Conservation (phyloP, 1,140 invertebrate species). For the Capitella teleta region DNA sequence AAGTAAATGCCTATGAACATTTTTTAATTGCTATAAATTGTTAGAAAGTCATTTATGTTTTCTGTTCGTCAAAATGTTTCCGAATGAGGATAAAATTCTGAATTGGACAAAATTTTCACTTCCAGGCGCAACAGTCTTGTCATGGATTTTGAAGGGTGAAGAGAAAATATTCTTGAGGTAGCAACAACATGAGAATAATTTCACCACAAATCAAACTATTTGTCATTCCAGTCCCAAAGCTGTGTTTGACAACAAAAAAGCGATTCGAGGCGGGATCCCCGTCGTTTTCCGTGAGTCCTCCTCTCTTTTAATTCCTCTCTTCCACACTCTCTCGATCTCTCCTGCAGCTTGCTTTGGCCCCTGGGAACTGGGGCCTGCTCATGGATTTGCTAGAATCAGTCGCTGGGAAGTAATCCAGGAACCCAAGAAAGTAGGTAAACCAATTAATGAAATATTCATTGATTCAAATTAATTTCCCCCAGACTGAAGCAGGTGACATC, state of each 20-base stretch:
- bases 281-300: constrained; percentile 85
- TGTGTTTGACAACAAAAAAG: constrained; percentile 86
- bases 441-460: too few species aligned
- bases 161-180: constrained; percentile 87
- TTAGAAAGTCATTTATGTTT: neutral
- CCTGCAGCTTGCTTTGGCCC: constrained; percentile 89
- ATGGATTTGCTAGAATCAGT: constrained; percentile 84
- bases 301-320: constrained; percentile 14
- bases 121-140: constrained; percentile 80
- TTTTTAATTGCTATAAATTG: neutral
- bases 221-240: constrained; percentile 65
- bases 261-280: constrained; percentile 86
- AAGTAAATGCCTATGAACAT: too few species aligned
- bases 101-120: neutral
- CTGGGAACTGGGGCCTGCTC: constrained; percentile 77
- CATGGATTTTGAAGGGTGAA: constrained; percentile 88
- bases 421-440: constrained; percentile 52
- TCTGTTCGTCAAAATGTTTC: neutral
- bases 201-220: constrained; percentile 10
- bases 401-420: constrained; percentile 80
- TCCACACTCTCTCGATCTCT: constrained; percentile 32
- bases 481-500: too few species aligned
- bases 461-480: too few species aligned
- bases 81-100: neutral
- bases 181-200: neutral